These are phyloP conservation scores for Parapsyche elsis DNA, from an alignment of 1,140 invertebrate genomes.

Conservation along the genomic window DNA sequence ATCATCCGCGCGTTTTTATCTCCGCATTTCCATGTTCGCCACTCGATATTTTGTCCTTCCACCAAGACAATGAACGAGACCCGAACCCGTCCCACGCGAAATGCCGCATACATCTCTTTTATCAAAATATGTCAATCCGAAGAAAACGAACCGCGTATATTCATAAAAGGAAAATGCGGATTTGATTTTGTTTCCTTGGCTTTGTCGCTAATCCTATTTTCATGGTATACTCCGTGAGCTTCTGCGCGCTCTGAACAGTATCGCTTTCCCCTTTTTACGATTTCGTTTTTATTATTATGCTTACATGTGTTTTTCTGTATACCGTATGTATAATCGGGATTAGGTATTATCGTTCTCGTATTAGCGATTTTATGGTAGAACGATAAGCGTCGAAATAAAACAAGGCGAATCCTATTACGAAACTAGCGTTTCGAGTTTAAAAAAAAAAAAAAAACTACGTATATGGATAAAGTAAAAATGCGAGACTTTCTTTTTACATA, in stretches of 20 bases:
- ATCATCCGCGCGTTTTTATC: constrained; percentile 36
- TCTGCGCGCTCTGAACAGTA: no score
- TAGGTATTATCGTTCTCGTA: neutral
- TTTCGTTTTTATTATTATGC: no score
- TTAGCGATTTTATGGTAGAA: constrained; percentile 11
- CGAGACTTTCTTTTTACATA: no score
- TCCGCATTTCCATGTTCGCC: constrained; percentile 23
- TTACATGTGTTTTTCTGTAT: no score
- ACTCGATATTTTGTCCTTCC: constrained; percentile 10
- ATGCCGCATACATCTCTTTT: neutral
- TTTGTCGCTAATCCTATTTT: neutral
- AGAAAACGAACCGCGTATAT: neutral
- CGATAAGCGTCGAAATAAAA: constrained; percentile 17
- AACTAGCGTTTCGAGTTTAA: neutral
- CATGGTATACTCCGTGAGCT: neutral
- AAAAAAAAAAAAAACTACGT: no score
- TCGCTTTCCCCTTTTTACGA: no score
- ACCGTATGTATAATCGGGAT: no score
- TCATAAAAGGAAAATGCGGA: neutral
- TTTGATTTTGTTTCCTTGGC: neutral
- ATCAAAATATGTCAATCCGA: neutral
- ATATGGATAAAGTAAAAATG: no score
- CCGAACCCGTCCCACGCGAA: neutral
- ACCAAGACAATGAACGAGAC: neutral
- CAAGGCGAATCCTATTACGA: neutral